Evolutionary conservation across 2,888 invertebrate species (phyloP), one percentile per base, ranked within the genome.

Genomic region (Gastrophysa polygoni): DNA sequence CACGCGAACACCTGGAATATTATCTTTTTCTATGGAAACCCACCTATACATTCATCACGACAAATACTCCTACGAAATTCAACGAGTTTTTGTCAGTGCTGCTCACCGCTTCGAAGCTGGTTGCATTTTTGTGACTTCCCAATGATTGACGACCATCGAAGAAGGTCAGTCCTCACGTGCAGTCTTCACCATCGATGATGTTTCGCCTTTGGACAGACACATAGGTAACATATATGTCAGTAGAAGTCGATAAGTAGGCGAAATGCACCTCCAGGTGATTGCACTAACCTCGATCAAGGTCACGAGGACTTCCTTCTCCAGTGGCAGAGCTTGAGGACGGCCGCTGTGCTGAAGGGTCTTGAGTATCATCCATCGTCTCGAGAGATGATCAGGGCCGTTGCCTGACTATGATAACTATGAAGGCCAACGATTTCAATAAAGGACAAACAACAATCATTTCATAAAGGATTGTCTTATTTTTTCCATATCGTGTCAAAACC

Each of bases 261-360:
- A 78, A 77, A 75, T 77, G 77, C 77, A 75, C 71, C 77, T 76
- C 71, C 77, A 74, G 78, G 78, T 79, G 78, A 77, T 71, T 77
- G 78, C 78, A 78, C 75, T 79, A 76, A 80, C 80, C 79, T 79
- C 79, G 72, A 77, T 79, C 79, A 80, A 80, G 80, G 80, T 78
- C 78, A 79, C 71, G 68, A 71, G 65, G 71, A 75, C 73, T 76
- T 77, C 73, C 75, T 75, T 73, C 70, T 77, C 71, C 73, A 63
- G 64, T 29, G 54, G 64, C 61, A 58, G 54, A 48, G n/a, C 38
- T 10, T n/a, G 14, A 4, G 14, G 11, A 14, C n/a, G 38, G 38
- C 38, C 38, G 6, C 14, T 14, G 3, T 4, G 24, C 3, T 7
- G 24, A 24, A 24, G 3, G 3, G 24, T 24, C 7, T 7, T 7